Conservation (phyloP, 2,113 vertebrate genomes). For the Xenopus laevis region DNA sequence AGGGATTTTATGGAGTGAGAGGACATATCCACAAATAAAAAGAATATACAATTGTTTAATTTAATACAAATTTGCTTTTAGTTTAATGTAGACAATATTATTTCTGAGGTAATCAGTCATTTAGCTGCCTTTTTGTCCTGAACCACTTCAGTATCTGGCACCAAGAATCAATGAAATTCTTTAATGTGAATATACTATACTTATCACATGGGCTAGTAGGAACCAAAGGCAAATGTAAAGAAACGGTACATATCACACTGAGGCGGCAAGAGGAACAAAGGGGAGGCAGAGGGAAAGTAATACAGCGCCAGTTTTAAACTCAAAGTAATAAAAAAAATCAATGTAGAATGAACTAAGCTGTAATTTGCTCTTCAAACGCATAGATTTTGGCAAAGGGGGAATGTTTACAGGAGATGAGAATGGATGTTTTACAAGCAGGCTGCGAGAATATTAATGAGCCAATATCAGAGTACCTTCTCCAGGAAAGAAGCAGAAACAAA, state of each 20-base stretch:
- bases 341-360: background rate
- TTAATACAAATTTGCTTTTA: too few relatives aligned
- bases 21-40: background rate
- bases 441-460: conserved; percentile 36
- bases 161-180: too few relatives aligned
- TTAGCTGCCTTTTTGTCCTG: too few relatives aligned
- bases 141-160: too few relatives aligned
- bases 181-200: too few relatives aligned
- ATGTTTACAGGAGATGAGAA: conserved; percentile 13
- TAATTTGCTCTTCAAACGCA: conserved; percentile 16
- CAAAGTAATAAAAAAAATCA: background rate
- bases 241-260: background rate
- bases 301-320: background rate
- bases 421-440: conserved; percentile 26
- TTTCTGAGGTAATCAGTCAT: too few relatives aligned
- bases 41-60: too few relatives aligned
- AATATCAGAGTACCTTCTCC: background rate
- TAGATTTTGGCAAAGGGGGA: conserved; percentile 10
- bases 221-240: too few relatives aligned
- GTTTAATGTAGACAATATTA: too few relatives aligned
- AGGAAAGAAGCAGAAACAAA: background rate
- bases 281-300: background rate
- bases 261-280: background rate
- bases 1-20: too few relatives aligned
- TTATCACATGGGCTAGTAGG: too few relatives aligned